Evolutionary conservation across 1,140 invertebrate species (phyloP).

Genomic region (Apis florea): DNA sequence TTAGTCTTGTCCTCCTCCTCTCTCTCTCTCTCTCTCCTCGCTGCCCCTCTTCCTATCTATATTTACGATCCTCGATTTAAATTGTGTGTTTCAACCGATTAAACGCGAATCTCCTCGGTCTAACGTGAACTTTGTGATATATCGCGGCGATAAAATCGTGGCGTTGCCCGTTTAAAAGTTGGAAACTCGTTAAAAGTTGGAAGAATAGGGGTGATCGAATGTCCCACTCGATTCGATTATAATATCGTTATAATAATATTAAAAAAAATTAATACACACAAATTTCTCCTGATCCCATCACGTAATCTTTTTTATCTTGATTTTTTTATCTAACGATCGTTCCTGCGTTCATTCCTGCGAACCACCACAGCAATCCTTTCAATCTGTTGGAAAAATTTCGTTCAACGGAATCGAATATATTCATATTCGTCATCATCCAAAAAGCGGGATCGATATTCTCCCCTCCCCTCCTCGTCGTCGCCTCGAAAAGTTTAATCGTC

Average conservation of each 20-base stretch:
- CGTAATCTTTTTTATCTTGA: no score
- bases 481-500: neutral
- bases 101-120: slow-evolving; percentile 29
- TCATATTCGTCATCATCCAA: no score
- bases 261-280: no score
- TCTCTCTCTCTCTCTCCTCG: no score
- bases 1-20: no score
- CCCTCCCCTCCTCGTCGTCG: no score
- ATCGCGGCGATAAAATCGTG: neutral
- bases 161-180: neutral
- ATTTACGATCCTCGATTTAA: slow-evolving; percentile 21
- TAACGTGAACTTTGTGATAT: neutral
- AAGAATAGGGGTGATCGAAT: neutral
- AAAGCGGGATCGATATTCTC: neutral
- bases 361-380: no score
- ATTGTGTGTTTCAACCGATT: slow-evolving; percentile 36
- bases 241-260: neutral
- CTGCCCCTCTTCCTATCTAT: neutral
- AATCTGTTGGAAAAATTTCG: no score
- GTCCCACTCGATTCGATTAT: neutral
- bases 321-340: no score
- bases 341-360: no score
- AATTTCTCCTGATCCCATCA: no score
- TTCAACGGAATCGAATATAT: no score
- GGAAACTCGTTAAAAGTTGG: neutral